Evolutionary conservation across 1,140 invertebrate species (phyloP).

Genomic region (Drusus annulatus): DNA sequence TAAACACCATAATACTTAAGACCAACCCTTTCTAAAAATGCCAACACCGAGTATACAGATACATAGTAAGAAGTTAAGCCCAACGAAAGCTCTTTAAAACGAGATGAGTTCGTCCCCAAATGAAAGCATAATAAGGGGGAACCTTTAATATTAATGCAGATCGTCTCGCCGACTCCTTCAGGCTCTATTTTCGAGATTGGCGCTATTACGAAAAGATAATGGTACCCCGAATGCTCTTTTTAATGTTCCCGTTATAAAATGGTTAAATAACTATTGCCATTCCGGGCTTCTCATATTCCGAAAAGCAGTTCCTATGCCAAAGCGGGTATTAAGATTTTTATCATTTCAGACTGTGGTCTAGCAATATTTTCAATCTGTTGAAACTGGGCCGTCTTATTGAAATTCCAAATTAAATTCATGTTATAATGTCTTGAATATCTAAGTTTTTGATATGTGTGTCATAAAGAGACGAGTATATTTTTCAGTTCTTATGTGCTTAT

Average conservation of each 20-base stretch:
- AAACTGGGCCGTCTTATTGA: too few species aligned
- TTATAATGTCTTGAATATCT: too few species aligned
- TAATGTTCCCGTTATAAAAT: constrained; percentile 34
- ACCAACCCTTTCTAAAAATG: not conserved
- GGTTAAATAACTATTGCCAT: constrained; percentile 22
- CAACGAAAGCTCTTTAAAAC: constrained; percentile 19
- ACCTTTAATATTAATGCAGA: not conserved
- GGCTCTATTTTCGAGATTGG: constrained; percentile 16
- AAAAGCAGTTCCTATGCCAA: constrained; percentile 17
- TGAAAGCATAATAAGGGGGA: constrained; percentile 27
- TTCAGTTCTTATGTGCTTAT: too few species aligned
- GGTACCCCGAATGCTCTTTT: constrained; percentile 4
- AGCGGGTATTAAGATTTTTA: constrained; percentile 5
- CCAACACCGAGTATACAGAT: not conserved
- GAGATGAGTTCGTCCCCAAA: constrained; percentile 24
- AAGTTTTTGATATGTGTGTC: too few species aligned
- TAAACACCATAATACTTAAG: not conserved
- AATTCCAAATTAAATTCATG: too few species aligned
- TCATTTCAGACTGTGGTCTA: not conserved
- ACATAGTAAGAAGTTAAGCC: not conserved
- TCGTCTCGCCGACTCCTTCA: constrained; percentile 1
- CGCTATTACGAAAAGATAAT: constrained; percentile 29
- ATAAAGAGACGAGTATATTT: too few species aligned
- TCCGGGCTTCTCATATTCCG: not conserved
- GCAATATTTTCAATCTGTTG: not conserved